Conservation (phyloP, 2,888 invertebrate genomes). For the Drosophila parthenogenetica region DNA sequence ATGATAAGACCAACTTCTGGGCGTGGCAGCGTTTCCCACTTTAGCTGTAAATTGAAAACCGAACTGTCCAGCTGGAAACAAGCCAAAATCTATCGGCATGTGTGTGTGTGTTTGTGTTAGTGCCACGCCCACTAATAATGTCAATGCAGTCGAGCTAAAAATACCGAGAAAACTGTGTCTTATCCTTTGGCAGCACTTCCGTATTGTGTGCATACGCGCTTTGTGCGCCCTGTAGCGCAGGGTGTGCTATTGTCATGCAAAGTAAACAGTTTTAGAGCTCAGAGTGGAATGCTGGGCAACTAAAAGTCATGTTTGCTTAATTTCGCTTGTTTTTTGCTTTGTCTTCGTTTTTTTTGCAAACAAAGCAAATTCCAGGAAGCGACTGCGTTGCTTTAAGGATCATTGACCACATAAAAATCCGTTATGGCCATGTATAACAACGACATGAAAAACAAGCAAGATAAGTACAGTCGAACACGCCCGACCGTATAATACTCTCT, state of each 20-base stretch:
- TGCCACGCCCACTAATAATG: constrained; percentile 41
- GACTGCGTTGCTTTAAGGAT: constrained; percentile 63
- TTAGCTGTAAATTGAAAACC: constrained; percentile 32
- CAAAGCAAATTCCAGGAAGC: constrained; percentile 46
- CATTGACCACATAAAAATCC: constrained; percentile 78
- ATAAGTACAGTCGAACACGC: too few species aligned
- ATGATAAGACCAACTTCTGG: constrained; percentile 12
- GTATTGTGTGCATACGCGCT: constrained; percentile 22
- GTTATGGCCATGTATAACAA: constrained; percentile 65
- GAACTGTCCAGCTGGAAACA: constrained; percentile 24
- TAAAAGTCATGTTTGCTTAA: neutral
- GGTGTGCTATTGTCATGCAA: neutral
- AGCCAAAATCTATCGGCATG: constrained; percentile 33
- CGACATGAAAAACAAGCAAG: constrained; percentile 20
- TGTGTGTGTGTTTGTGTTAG: constrained; percentile 7
- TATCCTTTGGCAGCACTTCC: constrained; percentile 45
- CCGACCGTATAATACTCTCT: too few species aligned
- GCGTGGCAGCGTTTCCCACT: constrained; percentile 27
- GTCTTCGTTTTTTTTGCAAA: constrained; percentile 17
- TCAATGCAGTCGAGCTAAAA: constrained; percentile 9
- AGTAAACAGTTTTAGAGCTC: neutral
- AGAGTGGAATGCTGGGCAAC: neutral
- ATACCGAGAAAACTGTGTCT: constrained; percentile 32
- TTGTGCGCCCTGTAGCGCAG: constrained; percentile 9
- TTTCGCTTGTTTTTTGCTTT: constrained; percentile 7